Evolutionary conservation across 2,797 vertebrate genomes (phyloP), one percentile per base, ranked within the genome.

Genomic region (Holocentrus rufus): DNA sequence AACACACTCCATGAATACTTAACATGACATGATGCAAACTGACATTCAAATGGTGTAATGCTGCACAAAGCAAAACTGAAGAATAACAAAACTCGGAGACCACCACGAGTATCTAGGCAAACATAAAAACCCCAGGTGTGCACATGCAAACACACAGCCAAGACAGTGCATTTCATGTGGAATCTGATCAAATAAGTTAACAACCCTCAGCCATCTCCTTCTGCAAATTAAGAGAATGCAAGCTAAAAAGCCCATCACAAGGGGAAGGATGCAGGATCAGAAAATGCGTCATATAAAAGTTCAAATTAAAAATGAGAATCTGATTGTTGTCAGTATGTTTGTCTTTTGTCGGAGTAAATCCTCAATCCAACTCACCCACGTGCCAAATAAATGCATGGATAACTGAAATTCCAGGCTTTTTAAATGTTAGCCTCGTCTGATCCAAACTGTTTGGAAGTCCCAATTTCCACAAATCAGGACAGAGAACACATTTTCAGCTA

Each of bases 11-110:
- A 81, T 86, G 80, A 88, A 89, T 87, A 76, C 66, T 84, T 80
- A 88, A 87, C 55, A 53, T 76, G 79, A 87, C 56, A 74, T 90
- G 84, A 89, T 82, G 76, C 72, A 88, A 89, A 80, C 68, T 78
- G 75, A 85, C 71, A 84, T 34, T 79, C 62, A 80, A 85, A 88
- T 86, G 74, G 79, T 74, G 73, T 81, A 86, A 85, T 69, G 42
- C 74, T 58, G 69, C 69, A 84, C 61, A 72, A 71, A 66, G 58
- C 70, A 72, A 65, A 74, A 84, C 68, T 81, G 64, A 80, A 31
- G 65, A 85, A 85, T 82, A 80, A 76, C 77, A 80, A 85, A 84
- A 73, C 13, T 66, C 76, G 44, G 60, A 71, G 71, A 71, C 46
- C 56, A 64, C 8, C 14, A 52, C 25, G 62, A 80, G 61, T 80